These are phyloP conservation scores for Augochlorella aurata DNA, from an alignment of 2,888 invertebrate species.

Conservation along the genomic window DNA sequence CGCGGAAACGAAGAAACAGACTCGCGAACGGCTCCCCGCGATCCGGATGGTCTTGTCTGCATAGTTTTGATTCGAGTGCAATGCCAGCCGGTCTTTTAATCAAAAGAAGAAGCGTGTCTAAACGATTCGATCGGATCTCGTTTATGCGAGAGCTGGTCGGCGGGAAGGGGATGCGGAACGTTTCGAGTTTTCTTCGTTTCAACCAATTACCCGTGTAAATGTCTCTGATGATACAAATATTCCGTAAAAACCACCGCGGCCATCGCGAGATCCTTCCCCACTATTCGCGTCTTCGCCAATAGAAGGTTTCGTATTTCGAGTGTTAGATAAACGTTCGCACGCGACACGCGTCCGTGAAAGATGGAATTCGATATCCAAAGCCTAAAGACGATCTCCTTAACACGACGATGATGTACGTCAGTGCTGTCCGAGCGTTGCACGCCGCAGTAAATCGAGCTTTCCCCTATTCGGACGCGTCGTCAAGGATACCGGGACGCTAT, in stretches of 20 bases:
- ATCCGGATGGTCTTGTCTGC: slow-evolving; percentile 1
- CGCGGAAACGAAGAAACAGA: background rate
- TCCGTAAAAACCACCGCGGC: background rate
- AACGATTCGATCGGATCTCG: slow-evolving; percentile 5
- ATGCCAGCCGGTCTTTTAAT: slow-evolving; percentile 48
- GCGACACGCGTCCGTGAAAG: slow-evolving; percentile 1
- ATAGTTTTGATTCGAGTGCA: slow-evolving; percentile 29
- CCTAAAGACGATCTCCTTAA: slow-evolving; percentile 18
- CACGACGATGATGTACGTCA: background rate
- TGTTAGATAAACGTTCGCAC: slow-evolving; percentile 9
- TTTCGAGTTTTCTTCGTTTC: slow-evolving; percentile 27
- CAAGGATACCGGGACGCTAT: background rate
- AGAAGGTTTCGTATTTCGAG: slow-evolving; percentile 3
- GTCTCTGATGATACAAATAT: slow-evolving; percentile 9
- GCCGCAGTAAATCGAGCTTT: background rate
- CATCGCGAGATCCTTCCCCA: background rate
- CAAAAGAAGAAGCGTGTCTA: slow-evolving; percentile 23
- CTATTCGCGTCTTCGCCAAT: background rate
- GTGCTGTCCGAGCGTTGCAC: background rate
- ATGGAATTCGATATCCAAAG: slow-evolving; percentile 7
- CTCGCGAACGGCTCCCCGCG: background rate
- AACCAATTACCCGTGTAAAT: slow-evolving; percentile 34
- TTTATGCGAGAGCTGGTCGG: background rate
- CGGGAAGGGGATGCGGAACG: background rate
- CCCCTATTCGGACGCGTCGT: background rate